Percentiles rank a stretch among this genome's conserved stretches.
Conservation (phyloP, 1,140 invertebrate genomes). For the Laupala kohalensis region DNA sequence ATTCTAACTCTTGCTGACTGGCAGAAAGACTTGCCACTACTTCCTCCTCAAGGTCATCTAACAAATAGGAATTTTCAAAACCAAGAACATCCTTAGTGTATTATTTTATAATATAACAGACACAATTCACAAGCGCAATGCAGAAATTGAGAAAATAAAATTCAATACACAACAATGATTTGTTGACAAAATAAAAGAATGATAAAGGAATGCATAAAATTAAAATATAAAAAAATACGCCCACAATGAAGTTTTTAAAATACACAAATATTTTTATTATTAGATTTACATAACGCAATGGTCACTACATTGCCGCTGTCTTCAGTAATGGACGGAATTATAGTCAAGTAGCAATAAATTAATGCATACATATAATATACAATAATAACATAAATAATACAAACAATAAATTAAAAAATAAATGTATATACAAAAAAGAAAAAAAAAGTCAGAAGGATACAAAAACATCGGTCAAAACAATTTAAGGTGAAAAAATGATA, state of each 20-base stretch:
- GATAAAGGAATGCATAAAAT: too few relatives aligned
- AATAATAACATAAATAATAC: neutral
- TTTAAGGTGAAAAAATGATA: too few relatives aligned
- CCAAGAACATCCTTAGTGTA: neutral
- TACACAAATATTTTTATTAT: too few relatives aligned
- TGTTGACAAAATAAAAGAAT: too few relatives aligned
- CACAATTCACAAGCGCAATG: too few relatives aligned
- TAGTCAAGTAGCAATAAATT: too few relatives aligned
- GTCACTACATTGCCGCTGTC: neutral
- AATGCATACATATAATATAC: too few relatives aligned
- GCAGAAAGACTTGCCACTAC: conserved; percentile 26
- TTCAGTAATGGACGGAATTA: neutral
- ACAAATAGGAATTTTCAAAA: conserved; percentile 7
- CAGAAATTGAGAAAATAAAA: too few relatives aligned
- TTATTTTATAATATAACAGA: neutral
- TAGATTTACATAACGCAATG: neutral
- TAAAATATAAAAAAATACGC: too few relatives aligned
- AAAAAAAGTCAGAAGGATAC: neutral
- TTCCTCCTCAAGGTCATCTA: conserved; percentile 34
- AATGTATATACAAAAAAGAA: neutral
- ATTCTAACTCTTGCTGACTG: conserved; percentile 15
- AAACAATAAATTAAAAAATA: conserved; percentile 11
- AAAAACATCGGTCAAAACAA: neutral
- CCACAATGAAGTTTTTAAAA: too few relatives aligned
- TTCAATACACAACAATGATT: too few relatives aligned